Conservation (phyloP, 2,888 invertebrate species). For the Hirudinaria manillensis region DNA sequence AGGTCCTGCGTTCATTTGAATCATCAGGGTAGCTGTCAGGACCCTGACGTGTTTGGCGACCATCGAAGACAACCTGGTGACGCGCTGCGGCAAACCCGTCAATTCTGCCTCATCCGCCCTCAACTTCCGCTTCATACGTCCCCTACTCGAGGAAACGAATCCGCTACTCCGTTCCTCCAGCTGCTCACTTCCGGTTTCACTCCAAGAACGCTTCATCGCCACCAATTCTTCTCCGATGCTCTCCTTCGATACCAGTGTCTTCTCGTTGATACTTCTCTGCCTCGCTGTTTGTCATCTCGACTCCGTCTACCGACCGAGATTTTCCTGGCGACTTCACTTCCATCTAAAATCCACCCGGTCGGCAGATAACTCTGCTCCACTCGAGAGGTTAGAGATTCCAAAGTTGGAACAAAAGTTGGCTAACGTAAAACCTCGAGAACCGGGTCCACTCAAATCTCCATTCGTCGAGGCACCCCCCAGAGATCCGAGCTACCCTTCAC, state of each 20-base stretch:
- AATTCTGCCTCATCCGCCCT: background rate
- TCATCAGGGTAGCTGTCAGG: slow-evolving; percentile 4
- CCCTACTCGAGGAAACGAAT: slow-evolving; percentile 9
- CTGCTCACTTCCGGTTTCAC: slow-evolving; percentile 6
- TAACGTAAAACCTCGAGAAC: too few species aligned
- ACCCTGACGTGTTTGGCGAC: background rate
- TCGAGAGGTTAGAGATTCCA: too few species aligned
- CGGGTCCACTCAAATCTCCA: too few species aligned
- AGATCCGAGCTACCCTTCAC: too few species aligned
- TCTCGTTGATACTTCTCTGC: background rate
- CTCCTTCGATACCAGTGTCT: background rate
- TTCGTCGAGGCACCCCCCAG: too few species aligned
- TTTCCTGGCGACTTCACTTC: too few species aligned
- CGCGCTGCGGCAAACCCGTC: background rate
- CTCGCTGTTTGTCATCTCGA: too few species aligned
- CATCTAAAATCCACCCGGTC: too few species aligned
- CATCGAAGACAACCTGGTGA: background rate
- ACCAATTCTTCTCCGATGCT: background rate
- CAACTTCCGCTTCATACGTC: slow-evolving; percentile 16
- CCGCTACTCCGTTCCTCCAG: background rate
- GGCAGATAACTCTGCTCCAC: too few species aligned
- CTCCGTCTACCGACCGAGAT: too few species aligned
- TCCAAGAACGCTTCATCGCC: slow-evolving; percentile 2
- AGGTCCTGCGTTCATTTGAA: background rate
- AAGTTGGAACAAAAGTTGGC: too few species aligned